A percentile compares a stretch with the other conserved stretches of the same genome.
Conservation (phyloP, 1,140 invertebrate species). For the Pantala flavescens region DNA sequence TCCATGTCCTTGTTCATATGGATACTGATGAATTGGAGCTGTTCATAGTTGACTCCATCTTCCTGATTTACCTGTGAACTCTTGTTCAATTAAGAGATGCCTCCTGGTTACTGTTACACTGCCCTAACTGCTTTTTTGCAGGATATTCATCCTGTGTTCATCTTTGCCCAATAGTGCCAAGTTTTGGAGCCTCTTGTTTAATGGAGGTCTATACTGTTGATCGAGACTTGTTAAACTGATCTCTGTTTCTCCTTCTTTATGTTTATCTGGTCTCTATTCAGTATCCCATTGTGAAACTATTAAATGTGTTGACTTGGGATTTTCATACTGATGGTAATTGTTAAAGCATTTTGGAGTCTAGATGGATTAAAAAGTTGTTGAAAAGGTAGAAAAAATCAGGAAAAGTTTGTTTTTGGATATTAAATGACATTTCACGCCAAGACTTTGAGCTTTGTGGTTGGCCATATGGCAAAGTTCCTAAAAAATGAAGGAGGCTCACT, state of each 20-base stretch:
- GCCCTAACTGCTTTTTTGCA: not conserved
- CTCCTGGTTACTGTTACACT: constrained; percentile 1
- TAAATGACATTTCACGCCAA: not conserved
- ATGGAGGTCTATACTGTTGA: constrained; percentile 10
- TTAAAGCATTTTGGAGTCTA: too few species aligned
- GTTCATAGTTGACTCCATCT: not conserved
- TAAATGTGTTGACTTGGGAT: too few species aligned
- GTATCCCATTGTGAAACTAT: too few species aligned
- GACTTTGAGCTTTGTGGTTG: not conserved
- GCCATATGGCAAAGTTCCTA: not conserved
- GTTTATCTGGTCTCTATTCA: too few species aligned
- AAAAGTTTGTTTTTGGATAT: too few species aligned
- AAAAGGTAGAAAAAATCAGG: too few species aligned
- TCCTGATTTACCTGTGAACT: not conserved
- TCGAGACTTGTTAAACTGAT: not conserved
- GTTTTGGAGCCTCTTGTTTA: not conserved
- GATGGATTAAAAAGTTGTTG: too few species aligned
- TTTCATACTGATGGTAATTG: too few species aligned
- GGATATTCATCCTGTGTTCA: not conserved
- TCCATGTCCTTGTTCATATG: not conserved
- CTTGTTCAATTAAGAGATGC: not conserved
- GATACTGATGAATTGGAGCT: not conserved
- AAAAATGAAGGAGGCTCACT: not conserved
- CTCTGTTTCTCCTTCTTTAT: not conserved
- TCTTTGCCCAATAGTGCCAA: not conserved